Conservation (phyloP, 2,113 vertebrate species). For the Megaceryle maxima region DNA sequence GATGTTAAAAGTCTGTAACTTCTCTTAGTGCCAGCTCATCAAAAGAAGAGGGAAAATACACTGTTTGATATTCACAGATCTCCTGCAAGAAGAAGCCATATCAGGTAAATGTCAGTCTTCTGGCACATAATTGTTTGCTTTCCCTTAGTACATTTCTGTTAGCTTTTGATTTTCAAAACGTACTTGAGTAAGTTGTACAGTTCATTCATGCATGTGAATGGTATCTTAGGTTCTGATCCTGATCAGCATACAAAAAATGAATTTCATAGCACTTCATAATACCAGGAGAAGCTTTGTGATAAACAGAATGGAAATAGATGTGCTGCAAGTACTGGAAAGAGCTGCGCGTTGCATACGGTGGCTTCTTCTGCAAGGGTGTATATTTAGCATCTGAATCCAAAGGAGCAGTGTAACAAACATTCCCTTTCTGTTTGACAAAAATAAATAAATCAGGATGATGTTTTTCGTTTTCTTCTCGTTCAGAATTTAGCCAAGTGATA, state of each 20-base stretch:
- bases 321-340: background rate
- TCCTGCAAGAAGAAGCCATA: conserved; percentile 98
- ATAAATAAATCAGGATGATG: background rate
- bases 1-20: background rate
- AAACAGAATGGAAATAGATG: background rate
- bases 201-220: background rate
- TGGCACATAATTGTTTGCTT: background rate
- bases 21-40: conserved; percentile 90
- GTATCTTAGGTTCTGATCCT: background rate
- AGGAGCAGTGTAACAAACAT: background rate
- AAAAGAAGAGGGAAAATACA: conserved; percentile 93
- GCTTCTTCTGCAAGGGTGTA: background rate
- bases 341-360: background rate
- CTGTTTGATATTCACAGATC: conserved; percentile 98
- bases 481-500: background rate
- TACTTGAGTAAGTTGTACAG: background rate
- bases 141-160: background rate
- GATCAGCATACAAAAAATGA: background rate
- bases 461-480: background rate
- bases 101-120: conserved; percentile 79
- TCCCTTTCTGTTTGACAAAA: background rate
- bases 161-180: background rate
- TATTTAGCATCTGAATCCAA: background rate
- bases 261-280: background rate
- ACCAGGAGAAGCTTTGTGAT: background rate